These are phyloP conservation scores for Ciconia boyciana DNA, from an alignment of 2,113 vertebrate species.

Conservation along the genomic window DNA sequence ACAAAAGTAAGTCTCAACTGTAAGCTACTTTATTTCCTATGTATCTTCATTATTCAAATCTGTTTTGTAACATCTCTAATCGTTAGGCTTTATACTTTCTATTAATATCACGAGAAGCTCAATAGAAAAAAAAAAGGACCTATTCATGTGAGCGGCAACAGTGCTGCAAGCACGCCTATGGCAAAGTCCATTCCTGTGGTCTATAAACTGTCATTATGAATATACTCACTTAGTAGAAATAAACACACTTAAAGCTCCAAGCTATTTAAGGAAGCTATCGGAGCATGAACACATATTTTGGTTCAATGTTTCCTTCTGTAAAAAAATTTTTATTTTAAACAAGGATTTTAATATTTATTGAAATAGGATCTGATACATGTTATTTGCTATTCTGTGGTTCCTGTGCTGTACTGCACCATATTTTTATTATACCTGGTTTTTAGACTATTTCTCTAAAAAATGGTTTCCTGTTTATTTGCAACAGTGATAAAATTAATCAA, in stretches of 20 bases:
- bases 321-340: not conserved
- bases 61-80: not conserved
- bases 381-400: not conserved
- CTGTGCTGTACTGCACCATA: not conserved
- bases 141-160: not conserved
- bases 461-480: not conserved
- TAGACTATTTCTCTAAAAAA: not conserved
- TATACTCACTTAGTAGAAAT: not conserved
- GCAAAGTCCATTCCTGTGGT: not conserved
- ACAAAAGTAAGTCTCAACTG: not conserved
- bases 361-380: not conserved
- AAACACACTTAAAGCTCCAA: not conserved
- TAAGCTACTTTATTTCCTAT: not conserved
- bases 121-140: not conserved
- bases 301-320: not conserved
- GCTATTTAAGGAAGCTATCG: not conserved
- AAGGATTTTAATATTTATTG: not conserved
- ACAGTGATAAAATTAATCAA: not conserved
- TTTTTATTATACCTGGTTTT: not conserved
- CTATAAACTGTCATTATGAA: not conserved
- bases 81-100: not conserved
- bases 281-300: not conserved
- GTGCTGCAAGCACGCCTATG: not conserved
- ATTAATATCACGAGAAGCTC: not conserved
- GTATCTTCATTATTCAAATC: not conserved